Evolutionary conservation across 2,797 vertebrate species (phyloP).

Genomic region (Parambassis ranga): DNA sequence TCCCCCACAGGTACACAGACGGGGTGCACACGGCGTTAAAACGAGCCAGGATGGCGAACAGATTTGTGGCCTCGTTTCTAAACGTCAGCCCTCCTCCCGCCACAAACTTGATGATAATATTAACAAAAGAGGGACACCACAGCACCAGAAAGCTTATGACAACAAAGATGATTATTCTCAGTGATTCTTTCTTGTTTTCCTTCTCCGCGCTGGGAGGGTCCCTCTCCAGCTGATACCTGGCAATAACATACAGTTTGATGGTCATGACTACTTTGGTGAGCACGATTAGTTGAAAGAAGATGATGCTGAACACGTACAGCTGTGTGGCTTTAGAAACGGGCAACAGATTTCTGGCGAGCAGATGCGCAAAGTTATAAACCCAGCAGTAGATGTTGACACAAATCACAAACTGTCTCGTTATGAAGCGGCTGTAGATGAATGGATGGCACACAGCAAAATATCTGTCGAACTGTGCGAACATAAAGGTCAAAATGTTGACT

Average conservation of each 20-base stretch:
- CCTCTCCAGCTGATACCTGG: slow-evolving; percentile 54
- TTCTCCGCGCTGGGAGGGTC: slow-evolving; percentile 53
- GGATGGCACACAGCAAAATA: slow-evolving; percentile 62
- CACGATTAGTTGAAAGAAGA: slow-evolving; percentile 47
- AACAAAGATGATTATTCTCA: slow-evolving; percentile 74
- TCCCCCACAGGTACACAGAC: slow-evolving; percentile 68
- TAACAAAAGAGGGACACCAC: slow-evolving; percentile 68
- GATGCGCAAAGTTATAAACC: slow-evolving; percentile 54
- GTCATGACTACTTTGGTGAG: slow-evolving; percentile 66
- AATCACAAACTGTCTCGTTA: slow-evolving; percentile 53
- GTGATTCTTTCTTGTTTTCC: slow-evolving; percentile 64
- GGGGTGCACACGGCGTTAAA: slow-evolving; percentile 64
- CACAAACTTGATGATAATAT: slow-evolving; percentile 53
- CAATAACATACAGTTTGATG: slow-evolving; percentile 66
- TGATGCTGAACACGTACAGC: slow-evolving; percentile 41
- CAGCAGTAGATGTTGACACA: slow-evolving; percentile 67
- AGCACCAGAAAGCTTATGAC: slow-evolving; percentile 72
- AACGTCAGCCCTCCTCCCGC: slow-evolving; percentile 32
- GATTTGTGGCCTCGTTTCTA: slow-evolving; percentile 67
- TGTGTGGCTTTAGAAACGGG: slow-evolving; percentile 36
- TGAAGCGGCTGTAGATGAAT: slow-evolving; percentile 55
- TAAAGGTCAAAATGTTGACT: slow-evolving; percentile 61
- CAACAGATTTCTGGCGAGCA: slow-evolving; percentile 26
- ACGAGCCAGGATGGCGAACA: slow-evolving; percentile 65
- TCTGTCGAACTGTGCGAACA: slow-evolving; percentile 66